phyloP scores from a whole-genome alignment of 2,888 invertebrate genomes.

The Xestia c-nigrum region DNA sequence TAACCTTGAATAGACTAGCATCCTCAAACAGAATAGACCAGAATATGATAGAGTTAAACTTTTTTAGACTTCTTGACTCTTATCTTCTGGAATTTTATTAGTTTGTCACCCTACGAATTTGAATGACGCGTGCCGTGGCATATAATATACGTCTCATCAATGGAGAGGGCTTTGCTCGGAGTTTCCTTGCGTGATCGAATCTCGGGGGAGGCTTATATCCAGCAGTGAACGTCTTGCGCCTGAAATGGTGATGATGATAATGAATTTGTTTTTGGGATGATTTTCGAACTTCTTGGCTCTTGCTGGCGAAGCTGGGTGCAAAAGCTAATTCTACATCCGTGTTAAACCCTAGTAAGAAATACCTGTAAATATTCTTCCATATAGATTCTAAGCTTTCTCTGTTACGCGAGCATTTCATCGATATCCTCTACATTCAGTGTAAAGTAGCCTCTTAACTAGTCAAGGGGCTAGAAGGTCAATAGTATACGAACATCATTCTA shows the following conservation, averaged over 20 bases:
- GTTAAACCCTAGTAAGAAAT: constrained; percentile 2
- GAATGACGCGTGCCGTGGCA: neutral
- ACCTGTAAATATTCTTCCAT: neutral
- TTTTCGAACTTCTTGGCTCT: neutral
- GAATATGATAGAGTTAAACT: too few relatives aligned
- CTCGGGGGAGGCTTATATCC: too few relatives aligned
- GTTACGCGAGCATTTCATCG: constrained; percentile 43
- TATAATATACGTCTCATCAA: neutral
- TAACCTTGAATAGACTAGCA: neutral
- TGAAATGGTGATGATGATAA: too few relatives aligned
- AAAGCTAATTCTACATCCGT: neutral
- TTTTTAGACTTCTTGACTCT: neutral
- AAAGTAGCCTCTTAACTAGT: constrained; percentile 45
- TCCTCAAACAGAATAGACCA: neutral
- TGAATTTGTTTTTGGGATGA: neutral
- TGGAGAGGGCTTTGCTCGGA: too few relatives aligned
- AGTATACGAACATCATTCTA: constrained; percentile 55
- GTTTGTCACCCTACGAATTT: neutral
- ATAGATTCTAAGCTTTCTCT: constrained; percentile 40
- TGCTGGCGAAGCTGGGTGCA: neutral
- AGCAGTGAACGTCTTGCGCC: too few relatives aligned
- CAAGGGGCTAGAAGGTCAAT: constrained; percentile 58
- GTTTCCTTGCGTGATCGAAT: too few relatives aligned
- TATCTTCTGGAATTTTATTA: neutral
- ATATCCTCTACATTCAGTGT: constrained; percentile 33